phyloP scores from a whole-genome alignment of 2,797 vertebrate species.

The Fringilla coelebs region DNA sequence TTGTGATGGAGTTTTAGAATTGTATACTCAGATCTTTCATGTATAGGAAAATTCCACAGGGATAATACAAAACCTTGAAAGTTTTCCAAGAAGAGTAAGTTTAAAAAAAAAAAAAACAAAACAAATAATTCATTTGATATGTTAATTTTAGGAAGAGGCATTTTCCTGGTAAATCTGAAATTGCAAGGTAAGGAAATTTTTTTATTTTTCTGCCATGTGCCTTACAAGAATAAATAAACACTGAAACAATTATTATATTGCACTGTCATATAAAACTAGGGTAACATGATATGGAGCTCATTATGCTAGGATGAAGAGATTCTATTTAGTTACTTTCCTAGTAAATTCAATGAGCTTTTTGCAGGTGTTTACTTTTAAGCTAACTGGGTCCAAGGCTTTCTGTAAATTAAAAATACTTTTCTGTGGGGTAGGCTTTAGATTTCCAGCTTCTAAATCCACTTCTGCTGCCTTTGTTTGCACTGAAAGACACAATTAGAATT shows the following conservation, averaged over 20 bases:
- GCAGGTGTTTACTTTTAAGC: background rate
- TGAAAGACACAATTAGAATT: constrained; percentile 8
- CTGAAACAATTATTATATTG: background rate
- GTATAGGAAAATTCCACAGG: background rate
- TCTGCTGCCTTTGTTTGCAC: background rate
- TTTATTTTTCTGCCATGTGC: background rate
- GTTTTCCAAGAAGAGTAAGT: background rate
- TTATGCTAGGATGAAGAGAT: background rate
- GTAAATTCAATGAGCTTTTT: background rate
- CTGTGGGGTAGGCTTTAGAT: background rate
- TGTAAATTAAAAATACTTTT: background rate
- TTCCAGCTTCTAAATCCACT: background rate
- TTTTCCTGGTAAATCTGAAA: background rate
- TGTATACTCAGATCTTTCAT: background rate
- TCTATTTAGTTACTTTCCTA: background rate
- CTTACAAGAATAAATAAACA: background rate
- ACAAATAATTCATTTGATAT: background rate
- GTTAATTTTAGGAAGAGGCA: background rate
- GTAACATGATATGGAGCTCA: background rate
- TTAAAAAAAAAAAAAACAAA: no score
- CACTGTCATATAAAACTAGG: background rate
- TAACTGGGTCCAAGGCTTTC: background rate
- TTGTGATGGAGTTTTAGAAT: background rate
- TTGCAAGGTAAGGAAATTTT: background rate
- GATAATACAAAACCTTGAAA: background rate